Base-by-base conservation (phyloP, 2,888 invertebrate species). In the Ptilodon capucinus region DNA sequence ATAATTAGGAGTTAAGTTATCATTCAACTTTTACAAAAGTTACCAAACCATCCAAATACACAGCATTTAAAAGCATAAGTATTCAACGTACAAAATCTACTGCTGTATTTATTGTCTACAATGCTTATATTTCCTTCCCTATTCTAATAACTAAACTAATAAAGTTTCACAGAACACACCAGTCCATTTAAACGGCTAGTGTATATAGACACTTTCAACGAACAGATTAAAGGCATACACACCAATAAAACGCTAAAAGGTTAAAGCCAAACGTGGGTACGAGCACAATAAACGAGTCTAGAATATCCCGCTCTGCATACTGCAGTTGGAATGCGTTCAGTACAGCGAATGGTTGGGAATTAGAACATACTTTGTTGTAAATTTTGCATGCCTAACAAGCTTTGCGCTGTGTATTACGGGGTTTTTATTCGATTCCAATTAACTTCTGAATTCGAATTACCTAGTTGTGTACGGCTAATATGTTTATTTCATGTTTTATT, bases 361-460 rank as follows among this genome's bases (percentile, higher is more conserved):
- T 80, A 81, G 79, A 79, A 76, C 74, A 76, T 80, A 81, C 75
- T 84, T 81, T 81, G 76, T 74, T 65, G 73, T 72, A 71, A 76
- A 79, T 75, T 79, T 75, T 70, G 51, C 69, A 69, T 35, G n/a
- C 11, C 28, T 71, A 77, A 75, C 78, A 67, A 80, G 74, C 73
- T 71, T 68, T 72, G 23, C 13, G 46, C 38, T 50, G 47, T 54
- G 42, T 35, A 51, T 56, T 54, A 56, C 36, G 40, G 44, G 47
- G 47, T 57, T 48, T 64, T 40, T 48, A 21, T 53, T 55, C 28
- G 30, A 39, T 46, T 51, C 16, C 34, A 18, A 54, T 50, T 42
- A 19, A 11, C 28, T n/a, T n/a, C 8, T 25, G 2, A 23, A 7
- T 1, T 23, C n/a, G n/a, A n/a, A n/a, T n/a, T n/a, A n/a, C n/a